Conservation (phyloP, 2,888 invertebrate genomes). For the Drosophila sordidula region DNA sequence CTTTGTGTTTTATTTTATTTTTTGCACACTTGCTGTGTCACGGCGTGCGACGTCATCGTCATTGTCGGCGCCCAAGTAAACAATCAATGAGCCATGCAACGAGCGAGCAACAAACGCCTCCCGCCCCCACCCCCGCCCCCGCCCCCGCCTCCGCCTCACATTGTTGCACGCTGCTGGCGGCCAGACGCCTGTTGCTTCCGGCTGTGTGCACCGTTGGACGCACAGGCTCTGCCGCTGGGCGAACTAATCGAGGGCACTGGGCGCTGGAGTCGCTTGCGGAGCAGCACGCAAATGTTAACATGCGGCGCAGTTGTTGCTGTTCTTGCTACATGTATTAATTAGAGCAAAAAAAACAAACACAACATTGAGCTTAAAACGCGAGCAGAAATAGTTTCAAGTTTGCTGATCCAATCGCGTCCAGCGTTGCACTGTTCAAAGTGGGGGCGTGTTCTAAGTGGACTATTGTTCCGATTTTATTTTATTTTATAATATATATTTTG, state of each 20-base stretch:
- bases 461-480: conserved; percentile 28
- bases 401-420: conserved; percentile 45
- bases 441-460: background rate
- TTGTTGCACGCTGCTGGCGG: background rate
- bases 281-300: conserved; percentile 55
- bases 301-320: conserved; percentile 23
- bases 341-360: conserved; percentile 51
- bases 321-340: conserved; percentile 66
- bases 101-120: background rate
- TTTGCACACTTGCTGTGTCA: conserved; percentile 54
- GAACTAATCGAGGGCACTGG: conserved; percentile 29
- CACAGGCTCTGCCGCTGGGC: conserved; percentile 17
- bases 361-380: conserved; percentile 45
- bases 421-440: conserved; percentile 6
- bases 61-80: conserved; percentile 57
- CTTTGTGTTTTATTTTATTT: conserved; percentile 8
- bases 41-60: conserved; percentile 38
- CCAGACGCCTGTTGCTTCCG: conserved; percentile 59
- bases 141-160: background rate
- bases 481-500: background rate
- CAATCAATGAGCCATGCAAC: conserved; percentile 66
- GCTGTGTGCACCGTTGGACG: conserved; percentile 20
- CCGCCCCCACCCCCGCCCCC: background rate
- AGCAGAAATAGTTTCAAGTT: conserved; percentile 42
- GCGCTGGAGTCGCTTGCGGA: conserved; percentile 14